Percentiles rank a stretch among this genome's conserved stretches.
These are phyloP conservation scores for Scolopax rusticola DNA, from an alignment of 2,797 vertebrate genomes.

Conservation along the genomic window DNA sequence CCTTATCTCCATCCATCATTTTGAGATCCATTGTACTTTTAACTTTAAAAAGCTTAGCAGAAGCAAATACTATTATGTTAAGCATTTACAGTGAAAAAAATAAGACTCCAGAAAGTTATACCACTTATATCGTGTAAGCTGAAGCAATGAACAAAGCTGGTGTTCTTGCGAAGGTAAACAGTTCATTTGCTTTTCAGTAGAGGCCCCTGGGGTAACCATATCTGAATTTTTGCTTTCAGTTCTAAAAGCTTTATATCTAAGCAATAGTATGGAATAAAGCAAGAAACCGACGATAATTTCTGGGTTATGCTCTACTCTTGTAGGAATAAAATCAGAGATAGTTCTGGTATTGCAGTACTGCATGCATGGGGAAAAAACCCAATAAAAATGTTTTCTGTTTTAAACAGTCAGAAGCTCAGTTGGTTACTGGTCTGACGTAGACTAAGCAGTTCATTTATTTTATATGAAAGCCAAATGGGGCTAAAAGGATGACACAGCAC, in stretches of 20 bases:
- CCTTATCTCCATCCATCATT: not conserved
- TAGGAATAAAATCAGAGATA: not conserved
- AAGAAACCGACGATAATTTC: not conserved
- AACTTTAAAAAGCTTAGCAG: not conserved
- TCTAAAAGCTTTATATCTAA: not conserved
- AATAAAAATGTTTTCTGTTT: not conserved
- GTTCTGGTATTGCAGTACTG: not conserved
- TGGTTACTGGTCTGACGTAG: not conserved
- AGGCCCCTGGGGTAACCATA: not conserved
- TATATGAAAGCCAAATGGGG: not conserved
- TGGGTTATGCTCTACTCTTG: not conserved
- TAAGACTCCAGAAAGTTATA: not conserved
- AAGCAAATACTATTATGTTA: not conserved
- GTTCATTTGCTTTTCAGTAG: not conserved
- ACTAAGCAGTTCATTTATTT: not conserved
- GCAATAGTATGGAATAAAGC: not conserved
- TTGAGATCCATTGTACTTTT: constrained; percentile 2
- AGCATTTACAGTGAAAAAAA: not conserved
- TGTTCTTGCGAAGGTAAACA: not conserved
- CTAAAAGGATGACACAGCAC: not conserved
- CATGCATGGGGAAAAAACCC: fast-evolving
- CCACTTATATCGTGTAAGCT: not conserved
- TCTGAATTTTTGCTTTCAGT: not conserved
- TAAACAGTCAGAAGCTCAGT: not conserved
- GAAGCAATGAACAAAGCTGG: not conserved